Evolutionary conservation across 1,140 invertebrate species (phyloP), one percentile per base, ranked within the genome.

Genomic region (Streblospio benedicti): DNA sequence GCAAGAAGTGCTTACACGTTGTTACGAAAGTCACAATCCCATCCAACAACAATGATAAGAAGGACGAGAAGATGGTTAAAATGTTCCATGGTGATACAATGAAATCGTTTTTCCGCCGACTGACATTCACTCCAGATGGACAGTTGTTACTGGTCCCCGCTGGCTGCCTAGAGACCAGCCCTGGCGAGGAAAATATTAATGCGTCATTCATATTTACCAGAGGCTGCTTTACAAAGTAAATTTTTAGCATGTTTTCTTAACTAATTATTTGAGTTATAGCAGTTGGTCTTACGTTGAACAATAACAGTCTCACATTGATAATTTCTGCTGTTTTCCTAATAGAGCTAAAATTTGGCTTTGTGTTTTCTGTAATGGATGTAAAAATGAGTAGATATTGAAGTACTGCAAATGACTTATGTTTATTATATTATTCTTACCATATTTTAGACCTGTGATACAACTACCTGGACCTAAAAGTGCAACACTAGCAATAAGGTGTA

Each of bases 11-110:
- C 6, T 71, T 85, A n/a, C 83, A 86, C 35, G 81, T 85, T 38
- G 83, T 88, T 18, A 81, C 80, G 64, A 91, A 88, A 75, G 82
- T 86, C 5, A 80, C 78, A 25, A 45, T 20, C 32, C 28, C 30
- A 35, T 25, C 28, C 27, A 50, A 44, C 61, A 3, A 57, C 30
- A 33, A 18, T 32, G 41, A 35, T 32, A 45, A 30, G n/a, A 6
- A n/a, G 27, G 16, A 61, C 28, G 60, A 20, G 18, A 55, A 76
- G 59, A n/a, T n/a, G n/a, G n/a, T n/a, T n/a, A n/a, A n/a, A n/a
- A 80, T 96, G 32, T 98, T 91, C 74, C 87, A 94, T 70, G 94
- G 97, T 75, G 93, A 97, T 71, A 94, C 92, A 0, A 83, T 97
- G 47, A 89, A 92, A 72, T 92, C 93, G 1, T 97, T 91, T 76